A percentile compares a stretch with the other conserved stretches of the same genome.
These are phyloP conservation scores for Anthoptus insignis DNA, from an alignment of 2,888 invertebrate species.

Conservation along the genomic window DNA sequence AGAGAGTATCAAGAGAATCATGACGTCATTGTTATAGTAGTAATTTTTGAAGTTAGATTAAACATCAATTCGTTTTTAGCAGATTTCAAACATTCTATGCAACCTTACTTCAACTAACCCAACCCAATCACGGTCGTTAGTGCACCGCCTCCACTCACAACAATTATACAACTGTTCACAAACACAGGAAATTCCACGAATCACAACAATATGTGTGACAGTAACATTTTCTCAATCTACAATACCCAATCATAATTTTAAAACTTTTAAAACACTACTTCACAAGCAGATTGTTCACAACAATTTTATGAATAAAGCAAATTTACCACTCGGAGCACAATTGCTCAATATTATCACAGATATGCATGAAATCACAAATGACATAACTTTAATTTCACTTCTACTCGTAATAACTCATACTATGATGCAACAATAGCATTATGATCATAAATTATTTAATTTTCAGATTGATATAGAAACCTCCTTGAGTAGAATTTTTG, in stretches of 20 bases:
- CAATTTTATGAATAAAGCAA: slow-evolving; percentile 45
- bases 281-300: slow-evolving; percentile 63
- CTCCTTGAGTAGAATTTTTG: slow-evolving; percentile 35
- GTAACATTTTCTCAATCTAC: slow-evolving; percentile 37
- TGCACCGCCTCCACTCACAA: slow-evolving; percentile 81
- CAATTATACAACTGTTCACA: slow-evolving; percentile 68
- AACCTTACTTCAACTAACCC: slow-evolving; percentile 77
- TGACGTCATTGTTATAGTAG: slow-evolving; percentile 41
- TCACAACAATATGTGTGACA: slow-evolving; percentile 65
- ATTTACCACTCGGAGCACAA: slow-evolving; percentile 64
- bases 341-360: slow-evolving; percentile 68
- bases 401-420: slow-evolving; percentile 22
- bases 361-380: slow-evolving; percentile 76
- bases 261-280: slow-evolving; percentile 62
- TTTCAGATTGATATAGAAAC: slow-evolving; percentile 37
- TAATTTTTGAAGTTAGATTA: slow-evolving; percentile 17
- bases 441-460: slow-evolving; percentile 27
- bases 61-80: slow-evolving; percentile 54
- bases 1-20: slow-evolving; percentile 3
- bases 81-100: slow-evolving; percentile 76
- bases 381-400: slow-evolving; percentile 48
- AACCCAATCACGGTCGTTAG: slow-evolving; percentile 78
- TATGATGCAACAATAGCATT: slow-evolving; percentile 34
- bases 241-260: slow-evolving; percentile 61
- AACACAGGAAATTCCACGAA: slow-evolving; percentile 85